These are phyloP conservation scores for Miichthys miiuy DNA, from an alignment of 2,797 vertebrate species.

Conservation along the genomic window DNA sequence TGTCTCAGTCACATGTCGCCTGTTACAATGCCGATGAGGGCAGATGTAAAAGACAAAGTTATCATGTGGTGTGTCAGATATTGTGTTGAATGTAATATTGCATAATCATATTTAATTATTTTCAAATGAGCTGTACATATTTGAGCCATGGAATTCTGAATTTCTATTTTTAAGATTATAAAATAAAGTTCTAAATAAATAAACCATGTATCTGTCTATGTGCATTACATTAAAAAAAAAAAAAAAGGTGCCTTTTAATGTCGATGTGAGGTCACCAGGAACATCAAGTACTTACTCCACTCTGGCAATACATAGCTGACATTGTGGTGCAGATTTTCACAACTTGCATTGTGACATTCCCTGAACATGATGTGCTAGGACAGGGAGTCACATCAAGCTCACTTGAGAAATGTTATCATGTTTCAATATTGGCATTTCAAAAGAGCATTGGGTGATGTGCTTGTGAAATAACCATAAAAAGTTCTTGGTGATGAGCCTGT, in stretches of 20 bases:
- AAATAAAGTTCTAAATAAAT: neutral
- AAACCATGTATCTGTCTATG: neutral
- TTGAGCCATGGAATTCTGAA: neutral
- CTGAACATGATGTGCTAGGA: neutral
- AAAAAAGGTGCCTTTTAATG: no score
- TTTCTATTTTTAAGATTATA: neutral
- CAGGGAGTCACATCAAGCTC: no score
- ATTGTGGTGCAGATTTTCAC: neutral
- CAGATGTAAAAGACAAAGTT: no score
- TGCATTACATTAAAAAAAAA: no score
- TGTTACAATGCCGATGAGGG: no score
- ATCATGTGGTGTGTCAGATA: no score
- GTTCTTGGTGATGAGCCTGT: neutral
- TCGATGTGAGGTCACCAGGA: no score
- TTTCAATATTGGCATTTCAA: neutral
- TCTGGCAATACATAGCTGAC: no score
- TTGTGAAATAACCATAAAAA: neutral
- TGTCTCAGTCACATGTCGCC: no score
- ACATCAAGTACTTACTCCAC: neutral
- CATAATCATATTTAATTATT: no score
- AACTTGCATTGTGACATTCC: constrained; percentile 9
- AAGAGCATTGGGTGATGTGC: neutral
- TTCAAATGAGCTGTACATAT: neutral
- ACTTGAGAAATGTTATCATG: neutral
- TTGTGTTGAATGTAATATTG: neutral